Base-by-base conservation (phyloP, 2,113 vertebrate species). In the Hymenochirus boettgeri region DNA sequence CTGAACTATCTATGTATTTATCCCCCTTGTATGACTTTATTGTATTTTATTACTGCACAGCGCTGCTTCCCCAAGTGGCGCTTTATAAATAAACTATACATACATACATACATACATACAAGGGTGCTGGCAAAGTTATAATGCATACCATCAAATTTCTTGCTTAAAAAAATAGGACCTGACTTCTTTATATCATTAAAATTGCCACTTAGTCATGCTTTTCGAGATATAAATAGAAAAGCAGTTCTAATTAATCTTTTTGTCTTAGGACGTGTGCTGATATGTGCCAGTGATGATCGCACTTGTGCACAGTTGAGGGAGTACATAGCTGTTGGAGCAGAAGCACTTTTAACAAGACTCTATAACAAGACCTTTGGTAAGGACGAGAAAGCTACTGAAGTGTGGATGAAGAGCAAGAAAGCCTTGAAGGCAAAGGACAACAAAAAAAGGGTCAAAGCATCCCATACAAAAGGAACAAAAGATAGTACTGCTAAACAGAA, bases 261-360 rank as follows among this genome's bases (percentile, higher is more conserved):
- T 69, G 51, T 65, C 22, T 39, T 79, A 98, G 96, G 96, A 53
- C 89, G 82, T 15, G 90, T 97, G 21, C 80, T 99, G 37, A 97
- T 99, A 67, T 99, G 96, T 71, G 96, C 94, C 63, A 95, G 89
- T 1, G 96, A 99, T 10, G 96, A 99, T 80, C 82, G 93, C 47
- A 95, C 95, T 0, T 99, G 96, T 57, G 88, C 91, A n/a, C 96
- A 99, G 82, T 89, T 99, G 57, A 86, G 89, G 65, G 93, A 96
- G 74, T 95, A 65, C 17, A 85, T 98, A 70, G 73, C 77, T 2
- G 56, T 71, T 1, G 92, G 93, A 58, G 78, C 92, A 0, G 89
- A 94, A 55, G 75, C 79, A 55, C 85, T 99, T 61, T 72, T 99
- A 35, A 78, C 80, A 54, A 83, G 89, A 3, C 88, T 99, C 0